phyloP scores from a whole-genome alignment of 2,113 vertebrate species.

The Dasyprocta punctata region DNA sequence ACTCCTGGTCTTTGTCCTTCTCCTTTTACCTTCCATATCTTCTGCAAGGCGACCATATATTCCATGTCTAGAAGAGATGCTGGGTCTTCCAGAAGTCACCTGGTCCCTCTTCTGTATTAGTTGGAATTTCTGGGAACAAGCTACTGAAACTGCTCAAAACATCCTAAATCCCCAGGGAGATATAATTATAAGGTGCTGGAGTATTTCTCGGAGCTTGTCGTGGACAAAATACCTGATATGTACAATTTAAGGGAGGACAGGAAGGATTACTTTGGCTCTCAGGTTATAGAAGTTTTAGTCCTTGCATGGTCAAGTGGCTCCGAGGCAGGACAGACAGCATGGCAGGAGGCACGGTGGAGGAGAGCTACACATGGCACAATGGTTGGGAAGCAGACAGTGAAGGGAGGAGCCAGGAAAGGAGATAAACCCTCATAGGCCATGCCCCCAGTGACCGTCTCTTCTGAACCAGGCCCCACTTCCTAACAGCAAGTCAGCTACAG shows the following conservation, averaged over 20 bases:
- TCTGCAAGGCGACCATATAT: neutral
- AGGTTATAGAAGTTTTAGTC: neutral
- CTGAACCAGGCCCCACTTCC: neutral
- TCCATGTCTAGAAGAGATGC: neutral
- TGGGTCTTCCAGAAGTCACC: neutral
- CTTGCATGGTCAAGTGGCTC: neutral
- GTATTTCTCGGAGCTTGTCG: neutral
- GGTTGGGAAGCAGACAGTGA: neutral
- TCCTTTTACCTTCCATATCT: no score
- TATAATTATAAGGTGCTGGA: neutral
- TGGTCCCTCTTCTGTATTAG: neutral
- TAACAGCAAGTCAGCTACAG: neutral
- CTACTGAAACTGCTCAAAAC: neutral
- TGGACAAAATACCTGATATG: neutral
- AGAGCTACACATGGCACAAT: neutral
- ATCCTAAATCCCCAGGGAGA: neutral
- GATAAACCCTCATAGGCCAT: no score
- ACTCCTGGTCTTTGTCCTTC: neutral
- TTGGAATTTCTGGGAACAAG: neutral
- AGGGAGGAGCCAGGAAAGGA: neutral
- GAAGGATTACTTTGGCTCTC: neutral
- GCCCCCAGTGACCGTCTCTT: no score
- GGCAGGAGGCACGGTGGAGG: neutral
- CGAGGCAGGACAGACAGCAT: neutral
- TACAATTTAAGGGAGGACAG: neutral